phyloP scores from a whole-genome alignment of 2,113 vertebrate genomes.

The Phrynocephalus versicolor region DNA sequence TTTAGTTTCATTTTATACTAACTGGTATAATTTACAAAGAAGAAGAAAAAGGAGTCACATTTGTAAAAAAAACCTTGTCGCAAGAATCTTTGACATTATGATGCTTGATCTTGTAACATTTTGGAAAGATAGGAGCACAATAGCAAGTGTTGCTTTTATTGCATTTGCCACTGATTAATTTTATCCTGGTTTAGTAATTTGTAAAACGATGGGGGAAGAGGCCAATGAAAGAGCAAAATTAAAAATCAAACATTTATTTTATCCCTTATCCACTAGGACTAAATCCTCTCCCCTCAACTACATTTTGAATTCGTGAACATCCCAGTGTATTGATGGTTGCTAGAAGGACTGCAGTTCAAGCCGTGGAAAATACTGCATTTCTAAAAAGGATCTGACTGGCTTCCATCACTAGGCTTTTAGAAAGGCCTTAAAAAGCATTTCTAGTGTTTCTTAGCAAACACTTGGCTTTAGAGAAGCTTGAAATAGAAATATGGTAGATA shows the following conservation, averaged over 20 bases:
- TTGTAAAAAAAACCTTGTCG: background rate
- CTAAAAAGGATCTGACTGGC: background rate
- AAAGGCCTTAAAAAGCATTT: background rate
- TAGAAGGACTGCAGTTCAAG: background rate
- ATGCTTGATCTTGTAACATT: background rate
- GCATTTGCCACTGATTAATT: too few species aligned
- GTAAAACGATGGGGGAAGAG: background rate
- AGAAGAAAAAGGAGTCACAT: background rate
- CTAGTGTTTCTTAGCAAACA: background rate
- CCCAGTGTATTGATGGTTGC: too few species aligned
- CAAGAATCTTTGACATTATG: background rate
- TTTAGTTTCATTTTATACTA: background rate
- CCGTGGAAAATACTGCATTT: background rate
- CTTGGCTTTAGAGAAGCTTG: fast-evolving
- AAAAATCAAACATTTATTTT: background rate
- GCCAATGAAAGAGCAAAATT: background rate
- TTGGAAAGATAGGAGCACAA: background rate
- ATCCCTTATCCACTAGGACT: background rate
- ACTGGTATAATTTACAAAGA: background rate
- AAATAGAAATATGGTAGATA: background rate
- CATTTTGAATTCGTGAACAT: too few species aligned
- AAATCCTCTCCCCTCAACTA: too few species aligned
- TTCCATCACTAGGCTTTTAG: background rate
- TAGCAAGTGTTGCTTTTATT: too few species aligned
- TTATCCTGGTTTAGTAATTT: background rate